Percentiles rank a stretch among this genome's conserved stretches.
Evolutionary conservation across 2,888 invertebrate species (phyloP).

Genomic region (Tenthredo livida): DNA sequence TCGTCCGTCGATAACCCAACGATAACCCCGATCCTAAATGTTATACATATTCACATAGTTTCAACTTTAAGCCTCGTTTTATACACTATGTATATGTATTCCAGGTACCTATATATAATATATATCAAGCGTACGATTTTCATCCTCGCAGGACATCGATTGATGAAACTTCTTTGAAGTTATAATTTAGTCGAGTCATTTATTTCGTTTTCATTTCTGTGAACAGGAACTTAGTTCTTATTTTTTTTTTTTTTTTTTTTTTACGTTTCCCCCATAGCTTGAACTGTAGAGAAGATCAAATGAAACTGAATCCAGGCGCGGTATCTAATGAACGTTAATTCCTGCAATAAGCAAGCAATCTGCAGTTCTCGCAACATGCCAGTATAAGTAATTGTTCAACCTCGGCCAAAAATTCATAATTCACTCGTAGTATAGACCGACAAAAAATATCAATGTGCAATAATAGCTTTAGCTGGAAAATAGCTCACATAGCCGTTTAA

Average conservation of each 20-base stretch:
- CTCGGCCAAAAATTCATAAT: too few relatives aligned
- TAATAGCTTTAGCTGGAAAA: too few relatives aligned
- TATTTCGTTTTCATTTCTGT: not conserved
- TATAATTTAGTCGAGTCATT: too few relatives aligned
- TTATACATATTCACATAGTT: constrained; percentile 50
- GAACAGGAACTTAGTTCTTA: not conserved
- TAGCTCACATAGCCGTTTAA: too few relatives aligned
- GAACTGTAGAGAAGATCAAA: not conserved
- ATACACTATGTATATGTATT: not conserved
- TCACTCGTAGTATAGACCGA: too few relatives aligned
- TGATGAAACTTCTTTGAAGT: not conserved
- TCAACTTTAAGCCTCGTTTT: constrained; percentile 11
- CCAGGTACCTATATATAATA: too few relatives aligned
- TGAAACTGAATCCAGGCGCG: not conserved
- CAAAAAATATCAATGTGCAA: too few relatives aligned
- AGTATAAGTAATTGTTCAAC: not conserved
- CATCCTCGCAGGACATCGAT: not conserved
- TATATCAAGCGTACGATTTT: not conserved
- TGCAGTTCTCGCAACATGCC: not conserved
- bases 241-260: too few relatives aligned
- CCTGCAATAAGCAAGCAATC: not conserved
- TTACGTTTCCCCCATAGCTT: too few relatives aligned
- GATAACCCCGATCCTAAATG: constrained; percentile 60
- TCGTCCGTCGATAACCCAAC: constrained; percentile 33
- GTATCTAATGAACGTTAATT: not conserved